Conservation (phyloP, 2,888 invertebrate species). For the Diogma glabrata region DNA sequence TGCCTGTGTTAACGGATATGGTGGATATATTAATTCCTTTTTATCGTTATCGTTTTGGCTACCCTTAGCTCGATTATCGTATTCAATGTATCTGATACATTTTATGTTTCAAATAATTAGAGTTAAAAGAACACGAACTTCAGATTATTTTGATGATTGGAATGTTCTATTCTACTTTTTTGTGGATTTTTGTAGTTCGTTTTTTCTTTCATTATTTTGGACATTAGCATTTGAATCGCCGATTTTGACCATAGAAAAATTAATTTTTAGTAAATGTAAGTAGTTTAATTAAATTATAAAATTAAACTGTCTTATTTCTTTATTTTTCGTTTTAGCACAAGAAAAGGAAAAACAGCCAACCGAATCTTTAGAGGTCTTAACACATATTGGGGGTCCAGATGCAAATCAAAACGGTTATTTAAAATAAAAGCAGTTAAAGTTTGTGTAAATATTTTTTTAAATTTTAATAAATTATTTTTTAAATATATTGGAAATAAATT, state of each 20-base stretch:
- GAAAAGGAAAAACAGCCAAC: too few species aligned
- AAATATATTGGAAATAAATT: too few species aligned
- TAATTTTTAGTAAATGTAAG: slow-evolving; percentile 12
- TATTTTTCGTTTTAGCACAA: too few species aligned
- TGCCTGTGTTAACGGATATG: slow-evolving; percentile 28
- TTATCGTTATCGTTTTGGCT: slow-evolving; percentile 20
- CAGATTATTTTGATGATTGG: neutral
- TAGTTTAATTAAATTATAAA: too few species aligned
- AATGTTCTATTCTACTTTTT: too few species aligned
- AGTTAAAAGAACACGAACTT: neutral
- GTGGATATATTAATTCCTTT: slow-evolving; percentile 20
- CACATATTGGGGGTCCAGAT: too few species aligned
- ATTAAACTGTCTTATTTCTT: too few species aligned
- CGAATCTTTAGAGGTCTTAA: too few species aligned
- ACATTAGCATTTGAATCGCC: slow-evolving; percentile 20
- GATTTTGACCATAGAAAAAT: slow-evolving; percentile 17
- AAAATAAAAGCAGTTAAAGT: too few species aligned
- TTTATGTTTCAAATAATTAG: slow-evolving; percentile 14
- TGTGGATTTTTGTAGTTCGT: slow-evolving; percentile 17
- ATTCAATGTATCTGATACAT: slow-evolving; percentile 20
- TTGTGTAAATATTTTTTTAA: too few species aligned
- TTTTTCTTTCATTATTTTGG: slow-evolving; percentile 14
- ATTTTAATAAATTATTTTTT: too few species aligned
- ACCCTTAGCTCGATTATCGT: slow-evolving; percentile 19
- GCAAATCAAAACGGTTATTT: too few species aligned